phyloP scores from a whole-genome alignment of 2,888 invertebrate genomes.

The Chrysomela aeneicollis region DNA sequence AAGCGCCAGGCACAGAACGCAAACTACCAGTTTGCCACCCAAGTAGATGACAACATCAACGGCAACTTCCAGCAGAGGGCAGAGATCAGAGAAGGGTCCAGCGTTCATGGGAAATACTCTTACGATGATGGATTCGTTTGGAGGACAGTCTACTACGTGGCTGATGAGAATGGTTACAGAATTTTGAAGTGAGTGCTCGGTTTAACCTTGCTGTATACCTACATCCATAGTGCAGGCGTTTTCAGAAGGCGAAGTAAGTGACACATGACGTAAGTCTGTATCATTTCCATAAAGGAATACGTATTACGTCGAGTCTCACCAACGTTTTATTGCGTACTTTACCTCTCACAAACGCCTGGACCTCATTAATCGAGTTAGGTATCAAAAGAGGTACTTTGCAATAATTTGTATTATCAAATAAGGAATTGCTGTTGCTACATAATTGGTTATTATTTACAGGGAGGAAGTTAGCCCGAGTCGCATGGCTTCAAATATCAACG shows the following conservation, averaged over 20 bases:
- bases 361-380: too few relatives aligned
- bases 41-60: slow-evolving; percentile 60
- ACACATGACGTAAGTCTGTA: too few relatives aligned
- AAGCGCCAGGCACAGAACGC: slow-evolving; percentile 49
- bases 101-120: slow-evolving; percentile 63
- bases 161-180: slow-evolving; percentile 68
- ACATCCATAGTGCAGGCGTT: too few relatives aligned
- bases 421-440: too few relatives aligned
- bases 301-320: too few relatives aligned
- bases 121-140: slow-evolving; percentile 67
- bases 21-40: slow-evolving; percentile 59
- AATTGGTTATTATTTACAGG: slow-evolving; percentile 48
- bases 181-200: slow-evolving; percentile 62
- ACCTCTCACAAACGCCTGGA: too few relatives aligned
- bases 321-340: too few relatives aligned
- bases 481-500: slow-evolving; percentile 57
- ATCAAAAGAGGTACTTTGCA: too few relatives aligned
- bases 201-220: too few relatives aligned
- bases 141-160: slow-evolving; percentile 65
- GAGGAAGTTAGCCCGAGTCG: slow-evolving; percentile 59
- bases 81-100: slow-evolving; percentile 59
- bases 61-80: slow-evolving; percentile 57
- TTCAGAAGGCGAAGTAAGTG: too few relatives aligned
- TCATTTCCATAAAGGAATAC: too few relatives aligned
- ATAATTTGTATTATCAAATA: too few relatives aligned